Percentiles rank a stretch among this genome's conserved stretches.
Evolutionary conservation across 1,140 invertebrate species (phyloP).

Genomic region (Druon quercuslanigerum): DNA sequence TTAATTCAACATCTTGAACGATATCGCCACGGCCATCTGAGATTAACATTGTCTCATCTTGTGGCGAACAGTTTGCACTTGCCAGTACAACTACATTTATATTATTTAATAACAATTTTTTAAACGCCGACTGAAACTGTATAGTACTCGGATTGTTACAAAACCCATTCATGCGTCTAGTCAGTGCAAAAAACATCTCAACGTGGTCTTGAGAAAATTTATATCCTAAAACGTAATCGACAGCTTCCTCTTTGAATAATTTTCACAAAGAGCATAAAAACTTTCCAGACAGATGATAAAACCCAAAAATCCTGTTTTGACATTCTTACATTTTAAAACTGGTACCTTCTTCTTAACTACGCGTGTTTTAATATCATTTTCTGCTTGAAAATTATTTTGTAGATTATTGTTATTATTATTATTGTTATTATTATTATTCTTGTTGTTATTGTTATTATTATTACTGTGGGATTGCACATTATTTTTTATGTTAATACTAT

Average conservation of each 20-base stretch:
- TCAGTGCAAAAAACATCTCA: no score
- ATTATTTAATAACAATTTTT: slow-evolving; percentile 52
- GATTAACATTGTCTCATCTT: slow-evolving; percentile 28
- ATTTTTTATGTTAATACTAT: no score
- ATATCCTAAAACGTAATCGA: no score
- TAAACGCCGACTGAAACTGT: slow-evolving; percentile 58
- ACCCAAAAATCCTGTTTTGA: slow-evolving; percentile 57
- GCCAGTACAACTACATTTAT: slow-evolving; percentile 16
- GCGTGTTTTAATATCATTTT: no score
- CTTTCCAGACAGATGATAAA: slow-evolving; percentile 55
- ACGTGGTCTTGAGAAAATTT: no score
- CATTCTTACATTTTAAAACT: slow-evolving; percentile 11
- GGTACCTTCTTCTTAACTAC: slow-evolving; percentile 37
- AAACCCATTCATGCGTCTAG: slow-evolving; percentile 44
- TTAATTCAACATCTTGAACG: neutral
- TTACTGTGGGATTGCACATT: neutral
- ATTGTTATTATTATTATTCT: no score
- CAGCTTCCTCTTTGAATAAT: no score
- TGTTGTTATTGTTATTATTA: no score
- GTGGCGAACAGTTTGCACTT: slow-evolving; percentile 38
- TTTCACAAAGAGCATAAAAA: slow-evolving; percentile 21
- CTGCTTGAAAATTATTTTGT: no score
- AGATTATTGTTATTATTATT: no score
- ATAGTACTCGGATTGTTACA: slow-evolving; percentile 67
- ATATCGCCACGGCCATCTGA: neutral